Evolutionary conservation across 1,140 invertebrate genomes (phyloP), one percentile per base, ranked within the genome.

Genomic region (Hestina assimilis): DNA sequence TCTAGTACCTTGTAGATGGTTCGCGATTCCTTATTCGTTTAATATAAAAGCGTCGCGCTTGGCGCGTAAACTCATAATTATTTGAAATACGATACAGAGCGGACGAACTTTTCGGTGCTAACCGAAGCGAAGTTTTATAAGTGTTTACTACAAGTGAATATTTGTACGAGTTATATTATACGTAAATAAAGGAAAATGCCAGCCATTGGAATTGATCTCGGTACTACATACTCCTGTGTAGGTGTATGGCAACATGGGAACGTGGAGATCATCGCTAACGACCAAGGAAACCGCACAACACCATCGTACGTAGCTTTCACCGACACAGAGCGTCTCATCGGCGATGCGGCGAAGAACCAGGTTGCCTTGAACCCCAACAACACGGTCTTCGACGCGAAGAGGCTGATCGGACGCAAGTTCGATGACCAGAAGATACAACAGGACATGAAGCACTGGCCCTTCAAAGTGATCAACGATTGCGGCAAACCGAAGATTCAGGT

Each of bases 251-350:
- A n/a, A n/a, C n/a, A n/a, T n/a, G n/a, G n/a, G n/a, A n/a, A n/a
- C n/a, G n/a, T n/a, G n/a, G n/a, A n/a, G n/a, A n/a, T n/a, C n/a
- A 97, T 98, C 69, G 96, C 96, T 71, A 98, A 98, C 79, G 96
- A 98, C 80, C 96, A 97, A 89, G 97, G 96, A 14, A 98, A 98
- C 89, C 89, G 96, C 35, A 98, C 96, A 19, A 97, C 96, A 28
- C 96, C 96, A 7, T 95, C 94, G 47, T 97, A 97, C 89, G 96
- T 98, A 24, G 96, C 96, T 1, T 94, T 97, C 83, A 96, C 93
- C 4, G 95, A n/a, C n/a, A n/a, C n/a, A n/a, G n/a, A n/a, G n/a
- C n/a, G n/a, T n/a, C n/a, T n/a, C n/a, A n/a, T n/a, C n/a, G n/a
- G n/a, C n/a, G n/a, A n/a, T n/a, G 91, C 89, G 2, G 92, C 96